A percentile compares a stretch with the other conserved stretches of the same genome.
Evolutionary conservation across 1,140 invertebrate genomes (phyloP).

Genomic region (Zeugodacus cucurbitae): DNA sequence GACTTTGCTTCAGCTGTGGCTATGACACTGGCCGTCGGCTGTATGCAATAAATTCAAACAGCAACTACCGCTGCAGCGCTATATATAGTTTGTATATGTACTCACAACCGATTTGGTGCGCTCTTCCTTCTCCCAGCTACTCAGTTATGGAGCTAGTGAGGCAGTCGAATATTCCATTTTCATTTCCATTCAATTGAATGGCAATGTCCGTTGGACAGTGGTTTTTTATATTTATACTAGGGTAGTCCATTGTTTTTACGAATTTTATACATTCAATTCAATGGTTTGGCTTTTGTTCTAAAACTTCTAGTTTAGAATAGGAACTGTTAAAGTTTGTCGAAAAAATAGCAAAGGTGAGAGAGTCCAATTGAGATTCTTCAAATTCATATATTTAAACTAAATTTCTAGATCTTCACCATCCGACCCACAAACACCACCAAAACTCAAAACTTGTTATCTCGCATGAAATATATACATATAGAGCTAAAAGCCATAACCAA

Average conservation of each 20-base stretch:
- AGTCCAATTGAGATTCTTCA: too few species aligned
- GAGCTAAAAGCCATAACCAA: not conserved
- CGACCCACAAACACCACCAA: too few species aligned
- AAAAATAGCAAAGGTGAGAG: too few species aligned
- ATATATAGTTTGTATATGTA: not conserved
- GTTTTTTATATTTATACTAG: too few species aligned
- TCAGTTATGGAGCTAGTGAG: not conserved
- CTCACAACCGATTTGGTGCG: not conserved
- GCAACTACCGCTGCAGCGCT: not conserved
- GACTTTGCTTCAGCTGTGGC: not conserved
- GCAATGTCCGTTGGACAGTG: not conserved
- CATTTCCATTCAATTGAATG: conserved; percentile 21
- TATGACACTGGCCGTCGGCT: not conserved
- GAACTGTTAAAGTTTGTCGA: too few species aligned
- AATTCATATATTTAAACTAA: too few species aligned
- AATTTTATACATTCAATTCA: too few species aligned
- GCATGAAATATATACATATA: not conserved
- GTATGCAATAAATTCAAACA: conserved; percentile 9
- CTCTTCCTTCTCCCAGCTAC: not conserved
- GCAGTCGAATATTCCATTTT: not conserved
- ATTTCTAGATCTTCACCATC: too few species aligned
- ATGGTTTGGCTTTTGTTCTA: too few species aligned
- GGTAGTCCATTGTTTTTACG: too few species aligned
- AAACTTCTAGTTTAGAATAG: too few species aligned
- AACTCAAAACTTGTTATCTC: too few species aligned